Evolutionary conservation across 37 sponge, comb jelly and placozoan genomes (phyloP), one percentile per base, ranked within the genome.

Genomic region (Chondrilla cf. caribensis): DNA sequence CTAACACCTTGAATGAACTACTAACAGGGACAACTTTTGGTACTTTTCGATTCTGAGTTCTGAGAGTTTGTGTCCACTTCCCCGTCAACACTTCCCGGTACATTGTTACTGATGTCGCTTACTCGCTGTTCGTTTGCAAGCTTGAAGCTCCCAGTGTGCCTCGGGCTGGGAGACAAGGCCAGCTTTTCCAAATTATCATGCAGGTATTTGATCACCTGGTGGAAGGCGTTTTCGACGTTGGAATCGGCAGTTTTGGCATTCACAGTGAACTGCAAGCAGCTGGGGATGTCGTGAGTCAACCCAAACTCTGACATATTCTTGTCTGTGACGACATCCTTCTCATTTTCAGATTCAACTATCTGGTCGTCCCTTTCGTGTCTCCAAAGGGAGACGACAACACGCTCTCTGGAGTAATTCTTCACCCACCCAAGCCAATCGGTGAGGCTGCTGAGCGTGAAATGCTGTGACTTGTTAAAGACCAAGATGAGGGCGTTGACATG

Each of bases 191-290:
- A 25, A 41, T 7, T 5, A 2, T 39, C 2, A 38, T 73, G 76
- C 1, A 73, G 44, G 44, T 19, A 15, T 37, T 73, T 25, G 2
- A 73, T 15, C 11, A 73, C 41, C 25, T 43, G 15, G 25, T 39
- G 11, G 36, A 73, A 73, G 21, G 44, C 24, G 0, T 36, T 43
- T 15, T 39, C 24, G 15, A 73, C 76, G 6, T 73, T 73, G 51
- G 51, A 47, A 1, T 73, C 76, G n/a, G n/a, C 76, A 25, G 76
- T 40, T 40, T 73, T 73, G 2, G 76, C 76, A 73, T 73, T 73
- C 2, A 73, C 76, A 5, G 41, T 39, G 24, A 73, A 73, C 41
- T 36, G 21, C 24, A 73, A 11, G 25, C 36, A 32, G 17, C 40
- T n/a, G 31, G 43, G 76, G 41, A 73, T 73, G 25, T 40, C 44